Evolutionary conservation across 92 coral and sea anemone genomes (phyloP).

Genomic region (Parazoanthus atlanticus): DNA sequence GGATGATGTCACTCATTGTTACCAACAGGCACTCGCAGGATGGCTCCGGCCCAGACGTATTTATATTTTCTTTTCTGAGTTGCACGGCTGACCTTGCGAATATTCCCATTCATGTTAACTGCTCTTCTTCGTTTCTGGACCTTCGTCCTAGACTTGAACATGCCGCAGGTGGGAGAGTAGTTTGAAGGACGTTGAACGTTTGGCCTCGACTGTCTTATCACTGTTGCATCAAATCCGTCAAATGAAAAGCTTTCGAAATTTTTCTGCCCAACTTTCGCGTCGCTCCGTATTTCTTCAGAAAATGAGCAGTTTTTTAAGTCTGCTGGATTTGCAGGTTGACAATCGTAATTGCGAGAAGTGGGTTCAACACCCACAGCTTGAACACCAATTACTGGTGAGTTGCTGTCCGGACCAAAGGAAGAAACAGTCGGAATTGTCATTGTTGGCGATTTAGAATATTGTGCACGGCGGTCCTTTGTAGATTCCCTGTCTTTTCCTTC

Average conservation of each 20-base stretch:
- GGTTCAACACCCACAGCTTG: background rate
- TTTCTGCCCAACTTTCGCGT: background rate
- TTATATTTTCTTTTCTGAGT: background rate
- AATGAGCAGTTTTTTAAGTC: background rate
- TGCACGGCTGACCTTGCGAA: background rate
- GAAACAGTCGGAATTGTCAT: background rate
- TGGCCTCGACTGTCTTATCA: background rate
- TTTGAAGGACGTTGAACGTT: background rate
- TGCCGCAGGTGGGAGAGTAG: background rate
- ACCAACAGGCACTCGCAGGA: background rate
- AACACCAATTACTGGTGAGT: background rate
- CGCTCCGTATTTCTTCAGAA: background rate
- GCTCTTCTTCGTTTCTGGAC: background rate
- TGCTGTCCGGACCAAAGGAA: background rate
- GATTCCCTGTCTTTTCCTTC: too few species aligned
- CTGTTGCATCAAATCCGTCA: background rate
- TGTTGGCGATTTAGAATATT: background rate
- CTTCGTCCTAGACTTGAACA: background rate
- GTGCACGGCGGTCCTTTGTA: too few species aligned
- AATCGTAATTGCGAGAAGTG: background rate
- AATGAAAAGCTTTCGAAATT: background rate
- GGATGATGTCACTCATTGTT: background rate
- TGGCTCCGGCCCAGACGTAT: background rate
- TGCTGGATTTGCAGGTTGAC: background rate
- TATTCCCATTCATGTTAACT: background rate